These are phyloP conservation scores for Abrostola triplasia DNA, from an alignment of 2,888 invertebrate genomes.

Conservation along the genomic window DNA sequence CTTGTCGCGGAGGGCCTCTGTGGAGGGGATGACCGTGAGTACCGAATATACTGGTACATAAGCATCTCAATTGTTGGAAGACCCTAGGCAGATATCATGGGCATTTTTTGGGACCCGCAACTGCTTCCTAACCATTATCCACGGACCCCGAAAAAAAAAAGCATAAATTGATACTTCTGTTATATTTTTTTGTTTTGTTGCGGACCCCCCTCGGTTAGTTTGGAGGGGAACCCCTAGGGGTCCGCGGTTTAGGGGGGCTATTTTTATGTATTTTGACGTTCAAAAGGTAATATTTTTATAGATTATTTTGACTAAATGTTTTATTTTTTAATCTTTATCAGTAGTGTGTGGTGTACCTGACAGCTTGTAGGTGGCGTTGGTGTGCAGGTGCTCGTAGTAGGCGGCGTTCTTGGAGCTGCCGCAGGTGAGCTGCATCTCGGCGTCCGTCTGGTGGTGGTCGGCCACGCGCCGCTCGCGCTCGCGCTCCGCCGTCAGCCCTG, in stretches of 20 bases:
- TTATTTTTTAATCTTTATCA: neutral
- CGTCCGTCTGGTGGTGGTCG: slow-evolving; percentile 94
- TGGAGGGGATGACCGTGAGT: neutral
- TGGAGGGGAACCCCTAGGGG: neutral
- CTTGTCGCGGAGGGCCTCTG: slow-evolving; percentile 92
- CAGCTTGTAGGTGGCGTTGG: slow-evolving; percentile 93
- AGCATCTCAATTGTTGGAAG: too few relatives aligned
- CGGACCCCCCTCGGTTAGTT: neutral
- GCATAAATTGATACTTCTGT: too few relatives aligned
- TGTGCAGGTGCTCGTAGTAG: slow-evolving; percentile 93
- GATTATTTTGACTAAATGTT: neutral
- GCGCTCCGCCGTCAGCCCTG: slow-evolving; percentile 93
- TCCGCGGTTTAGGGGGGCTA: neutral
- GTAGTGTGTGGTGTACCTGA: slow-evolving; percentile 78
- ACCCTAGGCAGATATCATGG: too few relatives aligned
- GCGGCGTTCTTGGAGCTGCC: slow-evolving; percentile 92
- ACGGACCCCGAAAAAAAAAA: too few relatives aligned
- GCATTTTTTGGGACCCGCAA: too few relatives aligned
- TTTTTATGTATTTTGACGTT: too few relatives aligned
- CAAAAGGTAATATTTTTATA: too few relatives aligned
- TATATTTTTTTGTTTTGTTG: too few relatives aligned
- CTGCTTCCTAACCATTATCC: too few relatives aligned
- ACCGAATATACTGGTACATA: too few relatives aligned
- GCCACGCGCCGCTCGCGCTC: slow-evolving; percentile 94
- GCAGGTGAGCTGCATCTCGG: slow-evolving; percentile 90